Percentiles rank a stretch among this genome's conserved stretches.
Evolutionary conservation across 2,797 vertebrate genomes (phyloP).

Genomic region (Acanthornis magna): DNA sequence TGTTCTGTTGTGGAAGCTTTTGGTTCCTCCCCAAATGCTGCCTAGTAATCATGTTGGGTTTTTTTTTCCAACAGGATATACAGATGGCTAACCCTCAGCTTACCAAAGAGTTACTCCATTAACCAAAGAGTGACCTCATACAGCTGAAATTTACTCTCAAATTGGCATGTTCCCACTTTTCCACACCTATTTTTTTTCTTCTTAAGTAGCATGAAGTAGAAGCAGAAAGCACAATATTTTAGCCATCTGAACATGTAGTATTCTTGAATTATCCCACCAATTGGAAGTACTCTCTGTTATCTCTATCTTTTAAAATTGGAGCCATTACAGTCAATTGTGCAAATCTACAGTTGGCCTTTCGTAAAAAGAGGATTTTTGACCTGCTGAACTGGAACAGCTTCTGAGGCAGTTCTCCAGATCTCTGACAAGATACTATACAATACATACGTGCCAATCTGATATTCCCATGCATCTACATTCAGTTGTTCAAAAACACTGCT

Average conservation of each 20-base stretch:
- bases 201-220: constrained; percentile 49
- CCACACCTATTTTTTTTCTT: background rate
- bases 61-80: background rate
- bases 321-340: constrained; percentile 70
- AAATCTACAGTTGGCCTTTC: constrained; percentile 68
- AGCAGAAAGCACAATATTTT: constrained; percentile 67
- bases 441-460: background rate
- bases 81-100: constrained; percentile 22
- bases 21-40: background rate
- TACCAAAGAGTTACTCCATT: background rate
- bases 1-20: background rate
- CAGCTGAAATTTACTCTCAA: constrained; percentile 51
- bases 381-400: constrained; percentile 70
- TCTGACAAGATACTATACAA: constrained; percentile 28
- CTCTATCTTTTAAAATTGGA: constrained; percentile 73
- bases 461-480: background rate
- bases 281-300: constrained; percentile 68
- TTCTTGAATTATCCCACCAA: constrained; percentile 70
- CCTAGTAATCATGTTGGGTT: background rate
- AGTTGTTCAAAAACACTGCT: background rate
- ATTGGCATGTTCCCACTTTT: constrained; percentile 32
- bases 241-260: constrained; percentile 51
- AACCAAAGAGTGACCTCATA: constrained; percentile 57
- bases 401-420: constrained; percentile 18
- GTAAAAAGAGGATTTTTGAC: constrained; percentile 72